A percentile compares a stretch with the other conserved stretches of the same genome.
Conservation (phyloP, 2,113 vertebrate genomes). For the Aspiorhynchus laticeps region DNA sequence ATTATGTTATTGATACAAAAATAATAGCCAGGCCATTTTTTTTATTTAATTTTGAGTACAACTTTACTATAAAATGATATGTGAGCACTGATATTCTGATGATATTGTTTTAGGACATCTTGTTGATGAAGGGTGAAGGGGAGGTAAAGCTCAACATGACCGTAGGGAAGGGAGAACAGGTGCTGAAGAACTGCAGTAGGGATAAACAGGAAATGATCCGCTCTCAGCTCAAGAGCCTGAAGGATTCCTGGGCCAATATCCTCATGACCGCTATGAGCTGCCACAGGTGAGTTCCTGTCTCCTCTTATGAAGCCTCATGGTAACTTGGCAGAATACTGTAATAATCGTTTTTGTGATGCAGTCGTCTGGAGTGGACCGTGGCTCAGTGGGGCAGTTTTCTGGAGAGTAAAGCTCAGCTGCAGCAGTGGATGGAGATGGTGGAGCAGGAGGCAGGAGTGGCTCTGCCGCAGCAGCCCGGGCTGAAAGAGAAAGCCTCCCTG, state of each 20-base stretch:
- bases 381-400: conserved; percentile 87
- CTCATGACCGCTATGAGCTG: conserved; percentile 81
- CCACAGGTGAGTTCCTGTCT: conserved; percentile 82
- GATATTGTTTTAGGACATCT: conserved; percentile 81
- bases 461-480: conserved; percentile 83
- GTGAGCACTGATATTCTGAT: not conserved
- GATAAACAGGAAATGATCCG: conserved; percentile 86
- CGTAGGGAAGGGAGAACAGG: conserved; percentile 93
- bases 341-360: conserved; percentile 58
- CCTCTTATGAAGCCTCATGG: not conserved
- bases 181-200: conserved; percentile 82
- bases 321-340: not conserved
- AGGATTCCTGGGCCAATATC: conserved; percentile 84
- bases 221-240: conserved; percentile 82
- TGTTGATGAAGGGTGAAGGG: conserved; percentile 94
- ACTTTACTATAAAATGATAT: too few species aligned
- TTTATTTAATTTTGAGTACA: not conserved
- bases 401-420: conserved; percentile 85
- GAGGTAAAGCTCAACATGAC: conserved; percentile 96
- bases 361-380: conserved; percentile 88
- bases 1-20: not conserved
- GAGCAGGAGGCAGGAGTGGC: conserved; percentile 83
- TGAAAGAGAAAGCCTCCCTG: conserved; percentile 89
- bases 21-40: not conserved
- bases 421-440: conserved; percentile 91